Evolutionary conservation across 2,797 vertebrate genomes (phyloP).

Genomic region (Siniperca scherzeri): DNA sequence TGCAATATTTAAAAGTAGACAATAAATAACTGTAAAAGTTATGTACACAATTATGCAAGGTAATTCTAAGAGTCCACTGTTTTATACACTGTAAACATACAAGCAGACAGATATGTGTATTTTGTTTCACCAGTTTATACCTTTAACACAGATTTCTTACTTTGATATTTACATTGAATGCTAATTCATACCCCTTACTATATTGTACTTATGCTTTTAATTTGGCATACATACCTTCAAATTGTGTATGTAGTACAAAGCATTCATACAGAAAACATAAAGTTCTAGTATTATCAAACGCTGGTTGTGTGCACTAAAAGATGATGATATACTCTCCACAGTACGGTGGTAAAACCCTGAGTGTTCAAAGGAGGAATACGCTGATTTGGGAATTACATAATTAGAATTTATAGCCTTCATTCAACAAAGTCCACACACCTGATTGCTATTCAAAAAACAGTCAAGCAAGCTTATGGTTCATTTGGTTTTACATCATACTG

Average conservation of each 20-base stretch:
- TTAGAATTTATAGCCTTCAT: background rate
- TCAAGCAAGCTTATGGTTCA: too few species aligned
- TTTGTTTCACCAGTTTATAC: too few species aligned
- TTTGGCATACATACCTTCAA: background rate
- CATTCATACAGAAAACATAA: background rate
- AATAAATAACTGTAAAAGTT: background rate
- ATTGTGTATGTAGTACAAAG: background rate
- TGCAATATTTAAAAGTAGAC: background rate
- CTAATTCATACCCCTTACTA: background rate
- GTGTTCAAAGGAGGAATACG: background rate
- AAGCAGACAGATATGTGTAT: background rate
- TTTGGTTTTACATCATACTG: too few species aligned
- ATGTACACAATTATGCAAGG: background rate
- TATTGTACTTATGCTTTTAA: background rate
- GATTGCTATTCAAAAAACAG: too few species aligned
- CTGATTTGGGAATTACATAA: background rate
- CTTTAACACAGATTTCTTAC: background rate
- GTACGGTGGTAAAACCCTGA: too few species aligned
- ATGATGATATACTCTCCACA: background rate
- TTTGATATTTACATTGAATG: background rate
- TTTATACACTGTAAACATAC: background rate
- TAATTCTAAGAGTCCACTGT: background rate
- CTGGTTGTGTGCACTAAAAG: too few species aligned
- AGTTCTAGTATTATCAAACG: background rate
- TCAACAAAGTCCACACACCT: background rate